phyloP scores from a whole-genome alignment of 2,113 vertebrate genomes.

The Dipodomys stephensi region DNA sequence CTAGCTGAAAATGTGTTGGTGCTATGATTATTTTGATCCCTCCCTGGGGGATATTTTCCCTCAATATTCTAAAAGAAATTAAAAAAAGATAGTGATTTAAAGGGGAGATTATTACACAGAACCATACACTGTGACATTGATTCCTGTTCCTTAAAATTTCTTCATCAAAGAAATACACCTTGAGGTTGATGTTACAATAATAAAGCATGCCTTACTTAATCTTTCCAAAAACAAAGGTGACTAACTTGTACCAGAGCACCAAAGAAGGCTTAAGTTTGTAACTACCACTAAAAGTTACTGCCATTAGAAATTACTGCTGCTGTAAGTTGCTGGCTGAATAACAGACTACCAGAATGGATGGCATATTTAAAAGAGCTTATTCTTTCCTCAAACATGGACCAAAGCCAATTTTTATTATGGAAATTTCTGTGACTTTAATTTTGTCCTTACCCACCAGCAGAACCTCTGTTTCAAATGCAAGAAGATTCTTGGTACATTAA shows the following conservation, averaged over 20 bases:
- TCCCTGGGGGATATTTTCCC: background rate
- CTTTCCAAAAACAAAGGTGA: conserved; percentile 60
- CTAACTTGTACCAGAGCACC: conserved; percentile 22
- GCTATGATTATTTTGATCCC: background rate
- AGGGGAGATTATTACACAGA: background rate
- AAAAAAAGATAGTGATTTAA: conserved; percentile 36
- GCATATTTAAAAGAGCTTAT: conserved; percentile 17
- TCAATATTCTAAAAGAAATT: conserved; percentile 8
- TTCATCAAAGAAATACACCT: conserved; percentile 54
- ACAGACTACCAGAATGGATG: background rate
- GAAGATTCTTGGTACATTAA: conserved; percentile 9
- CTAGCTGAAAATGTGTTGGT: background rate
- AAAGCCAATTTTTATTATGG: background rate
- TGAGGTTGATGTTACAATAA: background rate
- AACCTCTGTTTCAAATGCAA: background rate
- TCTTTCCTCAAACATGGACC: background rate
- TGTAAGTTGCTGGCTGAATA: background rate
- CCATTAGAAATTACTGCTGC: conserved; percentile 19
- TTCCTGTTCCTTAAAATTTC: conserved; percentile 15
- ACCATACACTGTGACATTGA: background rate
- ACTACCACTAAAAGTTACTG: conserved; percentile 31
- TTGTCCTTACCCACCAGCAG: background rate
- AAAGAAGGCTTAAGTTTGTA: conserved; percentile 13
- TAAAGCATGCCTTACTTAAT: conserved; percentile 59
- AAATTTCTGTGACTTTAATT: background rate